Evolutionary conservation across 2,113 vertebrate species (phyloP).

Genomic region (Gnathonemus echidnorhynchus): DNA sequence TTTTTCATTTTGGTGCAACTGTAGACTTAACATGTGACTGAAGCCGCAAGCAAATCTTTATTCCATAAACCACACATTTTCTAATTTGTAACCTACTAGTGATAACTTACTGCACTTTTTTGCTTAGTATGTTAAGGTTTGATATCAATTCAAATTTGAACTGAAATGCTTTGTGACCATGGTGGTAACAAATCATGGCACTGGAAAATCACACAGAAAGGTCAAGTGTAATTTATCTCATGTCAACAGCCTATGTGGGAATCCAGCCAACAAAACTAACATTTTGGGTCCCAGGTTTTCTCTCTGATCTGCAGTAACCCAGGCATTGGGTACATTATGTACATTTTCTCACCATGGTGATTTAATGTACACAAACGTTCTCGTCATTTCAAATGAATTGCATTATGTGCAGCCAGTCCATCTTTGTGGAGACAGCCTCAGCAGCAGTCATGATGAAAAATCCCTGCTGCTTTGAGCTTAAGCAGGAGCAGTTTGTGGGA

Average conservation of each 20-base stretch:
- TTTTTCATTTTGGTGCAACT: not conserved
- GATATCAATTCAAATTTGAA: not conserved
- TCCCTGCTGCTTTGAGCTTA: no score
- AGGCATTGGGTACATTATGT: not conserved
- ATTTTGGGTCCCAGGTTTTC: not conserved
- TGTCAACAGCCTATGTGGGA: not conserved
- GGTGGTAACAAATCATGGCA: not conserved
- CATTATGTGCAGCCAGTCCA: not conserved
- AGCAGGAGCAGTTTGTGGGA: no score
- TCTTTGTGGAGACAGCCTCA: not conserved
- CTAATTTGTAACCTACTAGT: not conserved
- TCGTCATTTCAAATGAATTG: not conserved
- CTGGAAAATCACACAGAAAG: not conserved
- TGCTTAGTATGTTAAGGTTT: not conserved
- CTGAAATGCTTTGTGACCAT: not conserved
- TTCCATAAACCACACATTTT: not conserved
- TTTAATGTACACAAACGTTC: not conserved
- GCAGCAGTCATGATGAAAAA: not conserved
- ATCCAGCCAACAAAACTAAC: not conserved
- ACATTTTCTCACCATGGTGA: not conserved
- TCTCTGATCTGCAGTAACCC: not conserved
- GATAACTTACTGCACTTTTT: not conserved
- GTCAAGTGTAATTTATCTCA: not conserved
- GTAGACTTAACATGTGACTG: not conserved
- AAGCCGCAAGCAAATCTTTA: not conserved